A percentile compares a stretch with the other conserved stretches of the same genome.
Conservation (phyloP, 2,797 vertebrate genomes). For the Acridotheres tristis region DNA sequence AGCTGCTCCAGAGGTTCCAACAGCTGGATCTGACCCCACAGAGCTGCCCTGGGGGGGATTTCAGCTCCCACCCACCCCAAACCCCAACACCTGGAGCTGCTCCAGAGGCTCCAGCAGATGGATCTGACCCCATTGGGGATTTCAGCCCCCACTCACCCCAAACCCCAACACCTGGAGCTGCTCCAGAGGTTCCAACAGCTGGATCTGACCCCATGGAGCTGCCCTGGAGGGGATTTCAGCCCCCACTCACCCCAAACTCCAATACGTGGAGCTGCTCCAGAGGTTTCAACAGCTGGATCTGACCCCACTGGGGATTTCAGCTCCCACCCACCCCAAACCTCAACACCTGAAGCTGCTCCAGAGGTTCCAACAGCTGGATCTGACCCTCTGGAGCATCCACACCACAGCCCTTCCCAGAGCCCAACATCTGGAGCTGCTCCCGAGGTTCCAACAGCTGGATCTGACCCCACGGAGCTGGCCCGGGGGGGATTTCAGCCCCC, state of each 20-base stretch:
- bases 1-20: not conserved
- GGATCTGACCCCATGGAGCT: not conserved
- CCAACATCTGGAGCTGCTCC: too few relatives aligned
- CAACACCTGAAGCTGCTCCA: not conserved
- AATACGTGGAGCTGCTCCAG: too few relatives aligned
- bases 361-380: not conserved
- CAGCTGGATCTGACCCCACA: not conserved
- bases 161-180: not conserved
- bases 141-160: not conserved
- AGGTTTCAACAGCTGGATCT: not conserved
- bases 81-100: not conserved
- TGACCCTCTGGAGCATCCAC: not conserved
- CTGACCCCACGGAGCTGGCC: too few relatives aligned
- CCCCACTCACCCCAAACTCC: not conserved
- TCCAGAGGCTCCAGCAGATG: too few relatives aligned
- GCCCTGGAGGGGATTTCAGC: not conserved
- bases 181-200: not conserved
- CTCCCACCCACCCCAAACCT: not conserved
- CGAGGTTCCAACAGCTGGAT: too few relatives aligned
- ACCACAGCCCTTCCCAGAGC: too few relatives aligned
- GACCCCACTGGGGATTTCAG: not conserved
- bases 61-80: not conserved
- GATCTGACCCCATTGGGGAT: not conserved
- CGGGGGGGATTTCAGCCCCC: too few relatives aligned
- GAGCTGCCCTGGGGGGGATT: not conserved